A percentile compares a stretch with the other conserved stretches of the same genome.
These are phyloP conservation scores for Amblyraja radiata DNA, from an alignment of 2,797 vertebrate species.

Conservation along the genomic window DNA sequence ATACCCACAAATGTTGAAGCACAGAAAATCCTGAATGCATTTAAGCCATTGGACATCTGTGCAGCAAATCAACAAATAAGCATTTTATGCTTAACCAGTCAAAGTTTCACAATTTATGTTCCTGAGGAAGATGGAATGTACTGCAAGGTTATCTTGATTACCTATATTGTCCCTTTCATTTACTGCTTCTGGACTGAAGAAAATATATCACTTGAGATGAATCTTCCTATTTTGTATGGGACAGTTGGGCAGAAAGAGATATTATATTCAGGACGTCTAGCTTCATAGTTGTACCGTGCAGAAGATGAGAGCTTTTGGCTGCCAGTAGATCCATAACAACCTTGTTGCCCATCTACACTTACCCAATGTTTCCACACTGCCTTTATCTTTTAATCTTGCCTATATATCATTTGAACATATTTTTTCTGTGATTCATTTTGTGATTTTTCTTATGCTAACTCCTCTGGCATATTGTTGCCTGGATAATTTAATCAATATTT, in stretches of 20 bases:
- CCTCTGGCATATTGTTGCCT: background rate
- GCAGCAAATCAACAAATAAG: too few relatives aligned
- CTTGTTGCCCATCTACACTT: too few relatives aligned
- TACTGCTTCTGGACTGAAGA: background rate
- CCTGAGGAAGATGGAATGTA: background rate
- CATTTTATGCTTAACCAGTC: background rate
- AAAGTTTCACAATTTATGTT: background rate
- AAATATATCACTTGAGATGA: background rate
- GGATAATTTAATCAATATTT: background rate
- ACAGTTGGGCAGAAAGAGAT: background rate
- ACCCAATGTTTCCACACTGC: too few relatives aligned
- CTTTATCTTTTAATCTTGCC: too few relatives aligned
- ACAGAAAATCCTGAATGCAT: background rate
- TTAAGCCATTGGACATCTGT: background rate
- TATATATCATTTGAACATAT: background rate
- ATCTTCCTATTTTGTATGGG: background rate
- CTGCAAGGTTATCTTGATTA: background rate
- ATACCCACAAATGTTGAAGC: background rate
- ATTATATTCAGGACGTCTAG: background rate
- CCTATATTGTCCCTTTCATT: background rate
- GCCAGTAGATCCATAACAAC: too few relatives aligned
- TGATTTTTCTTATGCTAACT: background rate
- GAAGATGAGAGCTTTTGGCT: too few relatives aligned
- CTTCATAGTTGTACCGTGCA: too few relatives aligned
- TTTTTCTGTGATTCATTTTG: background rate